Percentiles rank a stretch among this genome's conserved stretches.
Evolutionary conservation across 2,113 vertebrate species (phyloP).

Genomic region (Myotis davidii): DNA sequence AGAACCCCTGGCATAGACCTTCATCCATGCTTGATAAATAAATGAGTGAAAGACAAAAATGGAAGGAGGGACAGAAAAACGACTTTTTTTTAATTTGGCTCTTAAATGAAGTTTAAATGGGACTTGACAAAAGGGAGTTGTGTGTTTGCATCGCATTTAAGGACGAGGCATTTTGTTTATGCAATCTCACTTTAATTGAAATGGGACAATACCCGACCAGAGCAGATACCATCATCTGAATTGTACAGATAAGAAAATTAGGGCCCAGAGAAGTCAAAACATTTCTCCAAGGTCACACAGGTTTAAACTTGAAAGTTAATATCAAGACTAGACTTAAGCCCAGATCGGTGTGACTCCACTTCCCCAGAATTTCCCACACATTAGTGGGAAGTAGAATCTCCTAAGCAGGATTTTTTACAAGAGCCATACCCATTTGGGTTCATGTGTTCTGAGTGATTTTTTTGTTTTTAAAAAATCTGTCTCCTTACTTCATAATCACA

Average conservation of each 20-base stretch:
- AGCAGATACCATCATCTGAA: neutral
- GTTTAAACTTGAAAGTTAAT: neutral
- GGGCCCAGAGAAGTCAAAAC: neutral
- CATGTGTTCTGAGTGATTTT: neutral
- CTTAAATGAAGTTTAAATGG: neutral
- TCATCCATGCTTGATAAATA: neutral
- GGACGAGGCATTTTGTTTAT: neutral
- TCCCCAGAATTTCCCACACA: neutral
- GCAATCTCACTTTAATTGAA: slow-evolving; percentile 2
- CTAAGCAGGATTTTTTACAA: neutral
- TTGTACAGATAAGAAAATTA: slow-evolving; percentile 11
- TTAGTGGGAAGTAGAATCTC: neutral
- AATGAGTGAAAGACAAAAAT: neutral
- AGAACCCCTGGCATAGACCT: neutral
- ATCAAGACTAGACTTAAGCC: neutral
- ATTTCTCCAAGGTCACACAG: neutral
- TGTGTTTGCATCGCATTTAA: neutral
- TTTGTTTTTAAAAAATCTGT: slow-evolving; percentile 7
- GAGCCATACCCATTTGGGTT: neutral
- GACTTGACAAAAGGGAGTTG: neutral
- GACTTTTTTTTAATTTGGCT: slow-evolving; percentile 6
- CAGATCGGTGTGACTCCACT: neutral
- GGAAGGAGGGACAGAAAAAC: neutral
- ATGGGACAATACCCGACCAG: neutral
- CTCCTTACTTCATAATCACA: neutral